These are phyloP conservation scores for Phalangium opilio DNA, from an alignment of 2,888 invertebrate species.

Conservation along the genomic window DNA sequence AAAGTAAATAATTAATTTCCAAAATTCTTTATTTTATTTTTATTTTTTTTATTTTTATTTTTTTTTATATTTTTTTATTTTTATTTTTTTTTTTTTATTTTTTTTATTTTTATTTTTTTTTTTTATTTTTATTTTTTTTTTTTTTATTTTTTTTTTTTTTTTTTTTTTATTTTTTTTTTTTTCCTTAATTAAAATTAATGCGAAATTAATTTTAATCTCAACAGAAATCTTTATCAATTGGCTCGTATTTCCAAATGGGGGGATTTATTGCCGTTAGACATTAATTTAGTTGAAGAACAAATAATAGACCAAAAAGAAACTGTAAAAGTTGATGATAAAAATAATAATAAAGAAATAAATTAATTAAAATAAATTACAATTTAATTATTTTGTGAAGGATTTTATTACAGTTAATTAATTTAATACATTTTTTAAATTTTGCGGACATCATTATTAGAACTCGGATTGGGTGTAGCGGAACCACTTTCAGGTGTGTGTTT, in stretches of 20 bases:
- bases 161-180: not conserved
- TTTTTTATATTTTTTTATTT: not conserved
- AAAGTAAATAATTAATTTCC: slow-evolving; percentile 38
- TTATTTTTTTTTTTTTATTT: too few species aligned
- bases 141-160: not conserved
- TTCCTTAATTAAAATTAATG: too few species aligned
- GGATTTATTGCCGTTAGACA: slow-evolving; percentile 52
- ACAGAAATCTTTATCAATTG: slow-evolving; percentile 51
- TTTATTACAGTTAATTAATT: too few species aligned
- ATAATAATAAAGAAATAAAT: too few species aligned
- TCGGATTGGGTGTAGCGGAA: not conserved
- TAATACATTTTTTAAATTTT: too few species aligned
- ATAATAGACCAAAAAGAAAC: too few species aligned
- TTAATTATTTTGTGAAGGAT: too few species aligned
- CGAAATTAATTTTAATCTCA: too few species aligned
- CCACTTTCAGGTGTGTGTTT: not conserved
- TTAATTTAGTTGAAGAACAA: not conserved
- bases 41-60: not conserved
- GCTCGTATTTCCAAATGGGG: slow-evolving; percentile 61
- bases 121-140: not conserved
- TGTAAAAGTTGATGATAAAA: too few species aligned
- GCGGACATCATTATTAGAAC: too few species aligned
- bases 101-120: not conserved
- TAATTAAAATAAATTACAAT: too few species aligned
- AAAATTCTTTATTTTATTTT: not conserved